Evolutionary conservation across 2,888 invertebrate genomes (phyloP).

Genomic region (Chrysotoxum bicinctum): DNA sequence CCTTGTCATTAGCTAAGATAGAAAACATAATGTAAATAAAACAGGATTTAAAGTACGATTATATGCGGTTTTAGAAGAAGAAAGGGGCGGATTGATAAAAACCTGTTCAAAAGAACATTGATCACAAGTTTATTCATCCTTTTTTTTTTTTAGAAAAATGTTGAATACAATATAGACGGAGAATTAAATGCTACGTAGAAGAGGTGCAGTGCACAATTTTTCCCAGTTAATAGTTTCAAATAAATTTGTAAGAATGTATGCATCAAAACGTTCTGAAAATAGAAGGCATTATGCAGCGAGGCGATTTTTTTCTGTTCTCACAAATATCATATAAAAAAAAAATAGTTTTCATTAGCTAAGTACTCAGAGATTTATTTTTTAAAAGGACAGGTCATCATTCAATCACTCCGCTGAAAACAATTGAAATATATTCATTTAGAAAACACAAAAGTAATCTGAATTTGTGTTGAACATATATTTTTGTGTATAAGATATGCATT

Average conservation of each 20-base stretch:
- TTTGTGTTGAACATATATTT: too few relatives aligned
- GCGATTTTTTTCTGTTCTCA: neutral
- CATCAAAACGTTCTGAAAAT: slow-evolving; percentile 12
- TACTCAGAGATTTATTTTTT: neutral
- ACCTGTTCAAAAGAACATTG: neutral
- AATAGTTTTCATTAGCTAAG: slow-evolving; percentile 6
- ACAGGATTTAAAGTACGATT: neutral
- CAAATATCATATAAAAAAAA: neutral
- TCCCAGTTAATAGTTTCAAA: neutral
- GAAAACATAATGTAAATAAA: neutral
- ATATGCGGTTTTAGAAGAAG: neutral
- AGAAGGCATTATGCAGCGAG: neutral
- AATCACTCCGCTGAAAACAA: neutral
- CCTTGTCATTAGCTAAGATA: neutral
- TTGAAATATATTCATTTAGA: neutral
- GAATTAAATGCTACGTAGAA: neutral
- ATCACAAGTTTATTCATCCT: neutral
- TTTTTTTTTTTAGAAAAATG: neutral
- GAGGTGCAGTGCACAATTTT: too few relatives aligned
- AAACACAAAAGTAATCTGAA: neutral
- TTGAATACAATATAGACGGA: neutral
- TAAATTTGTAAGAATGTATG: neutral
- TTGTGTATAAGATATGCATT: too few relatives aligned
- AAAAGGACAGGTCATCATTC: neutral
- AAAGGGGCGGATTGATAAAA: neutral